Evolutionary conservation across 2,797 vertebrate genomes (phyloP), one percentile per base, ranked within the genome.

Genomic region (Linurgus olivaceus): DNA sequence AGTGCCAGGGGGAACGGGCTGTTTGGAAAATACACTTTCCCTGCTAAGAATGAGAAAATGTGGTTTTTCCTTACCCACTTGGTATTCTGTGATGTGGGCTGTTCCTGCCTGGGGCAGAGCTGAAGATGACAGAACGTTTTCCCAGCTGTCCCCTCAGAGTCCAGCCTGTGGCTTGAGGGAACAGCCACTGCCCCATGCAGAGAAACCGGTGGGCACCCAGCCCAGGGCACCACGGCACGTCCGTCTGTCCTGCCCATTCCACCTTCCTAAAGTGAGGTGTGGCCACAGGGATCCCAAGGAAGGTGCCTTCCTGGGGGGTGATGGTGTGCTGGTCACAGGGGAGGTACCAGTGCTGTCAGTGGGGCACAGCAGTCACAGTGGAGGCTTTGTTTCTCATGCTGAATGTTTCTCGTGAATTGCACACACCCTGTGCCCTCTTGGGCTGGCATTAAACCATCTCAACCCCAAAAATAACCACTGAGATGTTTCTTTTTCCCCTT

Each of bases 41-140:
- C 37, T 77, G 40, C 51, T 62, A 66, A 47, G 58, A 76, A 75
- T 72, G 77, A 62, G 74, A 68, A 59, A 71, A 61, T 31, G 37
- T 50, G 21, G 9, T 13, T 77, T 85, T 78, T 93, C 52, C 47
- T 80, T 47, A 20, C 25, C 24, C 16, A 0, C 58, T 84, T 74
- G 70, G 50, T 72, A 23, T 86, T 84, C 90, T 80, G 90, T 65
- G 54, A 90, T 51, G 35, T 3, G 6, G 70, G 70, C 70, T 90
- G 29, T 72, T 93, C 76, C 57, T 61, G 70, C 80, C 75, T 12
- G 7, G 13, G 78, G 44, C 85, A 88, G 70, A 77, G 68, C 61
- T 88, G 68, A 45, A 80, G 79, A 88, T 83, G 86, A 72, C 80
- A 78, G 76, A 84, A 81, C 16, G 2, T 81, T 92, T 95, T 86